Evolutionary conservation across 1,140 invertebrate species (phyloP).

Genomic region (Pantala flavescens): DNA sequence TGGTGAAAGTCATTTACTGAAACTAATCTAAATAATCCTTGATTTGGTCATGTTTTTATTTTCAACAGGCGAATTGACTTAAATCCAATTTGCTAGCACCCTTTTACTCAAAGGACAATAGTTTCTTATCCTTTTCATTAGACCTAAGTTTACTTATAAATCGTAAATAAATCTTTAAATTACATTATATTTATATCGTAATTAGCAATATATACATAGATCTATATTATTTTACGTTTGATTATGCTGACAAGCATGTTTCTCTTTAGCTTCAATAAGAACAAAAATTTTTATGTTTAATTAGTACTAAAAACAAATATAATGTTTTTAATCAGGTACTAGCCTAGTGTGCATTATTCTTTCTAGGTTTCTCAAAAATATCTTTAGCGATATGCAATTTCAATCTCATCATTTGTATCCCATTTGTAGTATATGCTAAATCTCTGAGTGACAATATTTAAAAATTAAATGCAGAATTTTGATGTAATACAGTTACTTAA

Average conservation of each 20-base stretch:
- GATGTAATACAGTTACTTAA: no score
- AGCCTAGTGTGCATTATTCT: conserved; percentile 2
- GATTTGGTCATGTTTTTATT: background rate
- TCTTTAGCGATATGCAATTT: conserved; percentile 7
- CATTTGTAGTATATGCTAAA: no score
- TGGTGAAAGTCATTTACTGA: background rate
- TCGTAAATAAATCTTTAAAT: background rate
- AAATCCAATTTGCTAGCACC: conserved; percentile 5
- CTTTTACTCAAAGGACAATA: background rate
- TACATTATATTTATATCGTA: background rate
- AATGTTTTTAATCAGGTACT: background rate
- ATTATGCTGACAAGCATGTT: background rate
- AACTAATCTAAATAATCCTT: background rate
- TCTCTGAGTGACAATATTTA: no score
- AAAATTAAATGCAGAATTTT: no score
- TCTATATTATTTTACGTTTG: background rate
- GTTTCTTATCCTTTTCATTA: background rate
- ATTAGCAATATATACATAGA: conserved; percentile 7
- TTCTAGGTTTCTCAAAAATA: conserved; percentile 10
- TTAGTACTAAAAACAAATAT: background rate
- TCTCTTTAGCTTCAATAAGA: background rate
- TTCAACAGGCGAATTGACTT: background rate
- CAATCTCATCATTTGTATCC: background rate
- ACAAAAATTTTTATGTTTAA: background rate
- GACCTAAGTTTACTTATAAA: background rate